Base-by-base conservation (phyloP, 2,113 vertebrate genomes). In the Hippoglossus stenolepis region DNA sequence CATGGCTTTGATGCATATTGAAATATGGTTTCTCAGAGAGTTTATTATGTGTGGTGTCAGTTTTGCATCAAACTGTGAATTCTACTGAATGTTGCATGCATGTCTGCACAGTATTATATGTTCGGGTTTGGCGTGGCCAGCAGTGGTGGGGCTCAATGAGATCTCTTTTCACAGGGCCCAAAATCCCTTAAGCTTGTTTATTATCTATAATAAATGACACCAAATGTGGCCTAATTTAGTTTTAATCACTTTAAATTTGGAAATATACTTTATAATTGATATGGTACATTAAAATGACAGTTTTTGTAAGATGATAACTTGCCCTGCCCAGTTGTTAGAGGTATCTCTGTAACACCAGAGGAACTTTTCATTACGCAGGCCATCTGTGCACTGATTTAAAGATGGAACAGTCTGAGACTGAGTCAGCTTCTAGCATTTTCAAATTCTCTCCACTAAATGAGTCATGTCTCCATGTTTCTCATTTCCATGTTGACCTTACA, bases 301-400 rank as follows among this genome's bases (percentile, higher is more conserved):
- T 71, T 74, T 56, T 61, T 1, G n/a, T 67, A 21, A 28, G 2
- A 74, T 75, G 60, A 84, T 65, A 5, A 77, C 70, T 66, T 77
- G 69, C 72, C 26, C 26, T 15, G 57, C 12, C 1, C 26, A 49
- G 70, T 49, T 49, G 43, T 72, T 54, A 77, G 49, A 51, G 54
- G 47, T 23, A n/a, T 70, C 65, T 57, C 75, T 53, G 26, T 51
- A 40, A 57, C 63, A 65, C 80, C 61, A 11, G 58, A 54, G 66
- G 70, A 80, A 67, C 67, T 69, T 74, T 68, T 51, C 62, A 57
- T 71, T 43, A 70, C 63, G n/a, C 72, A 26, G 21, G 31, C 80
- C 85, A 89, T 87, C 82, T 84, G 85, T 75, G 63, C 75, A 35
- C 54, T 58, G 23, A 47, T 70, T 69, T 83, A 70, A 63, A 77